Evolutionary conservation across 2,113 vertebrate species (phyloP), one percentile per base, ranked within the genome.

Genomic region (Onychostoma macrolepis): DNA sequence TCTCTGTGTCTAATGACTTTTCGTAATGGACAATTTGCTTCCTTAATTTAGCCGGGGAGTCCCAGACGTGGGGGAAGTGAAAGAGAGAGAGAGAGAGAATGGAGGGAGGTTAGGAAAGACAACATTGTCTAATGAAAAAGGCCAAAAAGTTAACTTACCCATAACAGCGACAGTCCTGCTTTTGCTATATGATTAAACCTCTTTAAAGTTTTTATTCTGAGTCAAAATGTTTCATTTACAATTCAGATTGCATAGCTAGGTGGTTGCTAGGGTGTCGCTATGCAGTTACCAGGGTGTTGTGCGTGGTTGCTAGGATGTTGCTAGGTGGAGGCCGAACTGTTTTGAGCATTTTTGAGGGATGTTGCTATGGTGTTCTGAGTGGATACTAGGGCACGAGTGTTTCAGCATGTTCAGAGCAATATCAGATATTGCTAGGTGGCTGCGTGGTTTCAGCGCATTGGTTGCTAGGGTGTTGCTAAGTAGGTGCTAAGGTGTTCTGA

Each of bases 21-120:
- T 86, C 61, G 88, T 89, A 89, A 89, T 89, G 88, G 88, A 87
- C 86, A 87, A 89, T 89, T 89, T 89, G 88, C 88, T 89, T 87
- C 84, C 83, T 87, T 89, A 89, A 89, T 89, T 87, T 83, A 85
- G 84, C 86, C 75, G 50, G 88, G 88, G 88, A 89, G 50, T 87
- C 84, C 88, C 88, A 89, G 84, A 86, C 10, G 33, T 36, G 56
- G 65, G 78, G 26, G 38, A 58, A 67, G 61, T 78, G 58, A 67
- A 45, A 41, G 71, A 74, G 82, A 56, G 58, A 33, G 15, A 50
- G 30, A 65, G 58, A 33, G 67, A 9, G 41, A 13, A 21, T 21
- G 17, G 58, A 63, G 30, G 56, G 50, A 77, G 72, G 74, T 89
- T 82, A 85, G 58, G 48, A 85, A 87, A 58, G 84, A 85, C 67